Percentiles rank a stretch among this genome's conserved stretches.
These are phyloP conservation scores for Apantesis nais DNA, from an alignment of 2,888 invertebrate species.

Conservation along the genomic window DNA sequence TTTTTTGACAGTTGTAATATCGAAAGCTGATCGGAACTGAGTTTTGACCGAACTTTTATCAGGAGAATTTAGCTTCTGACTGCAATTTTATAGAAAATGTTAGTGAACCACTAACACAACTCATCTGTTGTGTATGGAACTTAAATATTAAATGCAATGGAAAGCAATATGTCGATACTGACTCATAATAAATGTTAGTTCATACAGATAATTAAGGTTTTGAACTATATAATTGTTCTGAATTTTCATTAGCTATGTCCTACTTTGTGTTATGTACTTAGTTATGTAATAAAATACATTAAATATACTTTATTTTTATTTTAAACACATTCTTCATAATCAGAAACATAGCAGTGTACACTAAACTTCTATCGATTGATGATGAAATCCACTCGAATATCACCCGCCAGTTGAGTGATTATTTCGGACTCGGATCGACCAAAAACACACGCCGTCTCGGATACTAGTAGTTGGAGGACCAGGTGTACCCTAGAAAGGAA, in stretches of 20 bases:
- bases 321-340: background rate
- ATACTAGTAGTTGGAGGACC: too few relatives aligned
- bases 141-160: background rate
- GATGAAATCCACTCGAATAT: too few relatives aligned
- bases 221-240: slow-evolving; percentile 5
- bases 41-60: too few relatives aligned
- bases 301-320: slow-evolving; percentile 1
- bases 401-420: too few relatives aligned
- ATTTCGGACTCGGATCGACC: too few relatives aligned
- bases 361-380: background rate
- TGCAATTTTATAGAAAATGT: background rate
- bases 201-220: background rate
- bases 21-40: too few relatives aligned
- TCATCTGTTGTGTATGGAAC: too few relatives aligned
- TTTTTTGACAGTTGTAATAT: too few relatives aligned
- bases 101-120: background rate
- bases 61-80: too few relatives aligned
- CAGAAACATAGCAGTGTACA: background rate
- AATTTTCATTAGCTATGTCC: slow-evolving; percentile 18
- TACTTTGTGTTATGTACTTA: slow-evolving; percentile 43
- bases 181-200: background rate
- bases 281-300: slow-evolving; percentile 37
- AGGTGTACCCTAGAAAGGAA: too few relatives aligned
- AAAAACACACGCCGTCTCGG: too few relatives aligned
- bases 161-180: background rate